These are phyloP conservation scores for Picathartes gymnocephalus DNA, from an alignment of 2,113 vertebrate genomes.

Conservation along the genomic window DNA sequence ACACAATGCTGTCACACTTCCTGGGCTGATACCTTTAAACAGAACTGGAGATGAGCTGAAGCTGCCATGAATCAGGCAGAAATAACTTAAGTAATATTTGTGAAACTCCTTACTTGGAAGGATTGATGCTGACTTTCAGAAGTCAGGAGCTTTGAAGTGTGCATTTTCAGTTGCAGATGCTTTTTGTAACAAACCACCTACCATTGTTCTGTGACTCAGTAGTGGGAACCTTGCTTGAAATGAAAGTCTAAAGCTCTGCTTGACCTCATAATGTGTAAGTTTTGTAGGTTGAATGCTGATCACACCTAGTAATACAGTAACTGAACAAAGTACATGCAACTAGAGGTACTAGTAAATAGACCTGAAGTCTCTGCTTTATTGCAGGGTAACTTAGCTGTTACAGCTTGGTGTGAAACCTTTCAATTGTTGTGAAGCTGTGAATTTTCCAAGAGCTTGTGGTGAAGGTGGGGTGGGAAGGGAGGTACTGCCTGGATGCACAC, in stretches of 20 bases:
- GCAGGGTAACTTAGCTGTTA: constrained; percentile 48
- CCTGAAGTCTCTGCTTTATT: constrained; percentile 63
- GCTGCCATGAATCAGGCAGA: background rate
- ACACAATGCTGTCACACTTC: background rate
- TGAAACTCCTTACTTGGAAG: constrained; percentile 1
- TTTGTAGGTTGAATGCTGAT: constrained; percentile 30
- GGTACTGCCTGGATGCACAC: constrained; percentile 45
- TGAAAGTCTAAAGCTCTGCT: constrained; percentile 28
- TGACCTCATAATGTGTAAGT: constrained; percentile 13
- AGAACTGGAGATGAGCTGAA: background rate
- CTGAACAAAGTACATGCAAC: constrained; percentile 46
- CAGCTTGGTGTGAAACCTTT: constrained; percentile 30
- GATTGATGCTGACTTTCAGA: constrained; percentile 3
- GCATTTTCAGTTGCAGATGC: constrained; percentile 13
- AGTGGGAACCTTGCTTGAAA: constrained; percentile 34
- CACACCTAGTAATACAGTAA: constrained; percentile 39
- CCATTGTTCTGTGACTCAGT: background rate
- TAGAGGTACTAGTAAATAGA: background rate
- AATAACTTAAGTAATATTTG: background rate
- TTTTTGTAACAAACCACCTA: constrained; percentile 28
- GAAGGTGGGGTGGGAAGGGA: constrained; percentile 43
- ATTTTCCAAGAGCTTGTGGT: constrained; percentile 47
- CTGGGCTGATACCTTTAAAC: background rate
- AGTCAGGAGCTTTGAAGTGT: background rate
- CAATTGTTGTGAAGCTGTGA: constrained; percentile 42